Base-by-base conservation (phyloP, 2,113 vertebrate species). In the Hyaena hyaena region DNA sequence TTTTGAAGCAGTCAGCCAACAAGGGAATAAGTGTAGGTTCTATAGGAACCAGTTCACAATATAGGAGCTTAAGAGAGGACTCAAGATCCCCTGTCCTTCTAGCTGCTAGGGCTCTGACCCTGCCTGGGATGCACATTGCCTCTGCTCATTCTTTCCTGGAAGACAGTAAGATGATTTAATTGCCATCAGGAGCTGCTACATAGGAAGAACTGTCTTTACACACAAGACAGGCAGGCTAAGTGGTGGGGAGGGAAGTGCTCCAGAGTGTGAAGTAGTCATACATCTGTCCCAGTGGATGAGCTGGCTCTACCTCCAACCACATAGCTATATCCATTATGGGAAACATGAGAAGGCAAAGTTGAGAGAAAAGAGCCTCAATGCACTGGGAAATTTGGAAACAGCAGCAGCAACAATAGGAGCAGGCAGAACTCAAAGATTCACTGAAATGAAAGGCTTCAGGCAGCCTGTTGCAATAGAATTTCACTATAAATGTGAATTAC, bases 131-230 rank as follows among this genome's bases (percentile, higher is more conserved):
- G 45, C 26, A 50, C 0, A 5, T 5, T n/a, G 19, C 26, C 39
- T 61, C 69, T 73, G 45, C 28, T 63, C 48, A 31, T 61, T 66
- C 50, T 55, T 48, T 83, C 26, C 66, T 45, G 55, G 17, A 86
- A 94, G 61, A 86, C 80, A 23, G n/a, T 69, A 73, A 96, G 68
- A 79, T 53, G 73, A 95, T 77, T 90, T 31, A 53, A 80, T 55
- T 83, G 43, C 66, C 81, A 16, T 31, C 1, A 73, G 88, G 50
- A 93, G 65, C 39, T 7, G 19, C 5, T 50, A 53, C 45, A 6
- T 6, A 45, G 39, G 7, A 39, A 61, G 26, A 43, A 53, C 10
- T 10, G 2, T 23, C n/a, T 76, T 24, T 31, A 33, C 31, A 39
- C 65, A 61, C 26, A 16, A 82, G 66, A 24, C 87, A 80, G 81